These are phyloP conservation scores for Turnix velox DNA, from an alignment of 2,113 vertebrate genomes.

Conservation along the genomic window DNA sequence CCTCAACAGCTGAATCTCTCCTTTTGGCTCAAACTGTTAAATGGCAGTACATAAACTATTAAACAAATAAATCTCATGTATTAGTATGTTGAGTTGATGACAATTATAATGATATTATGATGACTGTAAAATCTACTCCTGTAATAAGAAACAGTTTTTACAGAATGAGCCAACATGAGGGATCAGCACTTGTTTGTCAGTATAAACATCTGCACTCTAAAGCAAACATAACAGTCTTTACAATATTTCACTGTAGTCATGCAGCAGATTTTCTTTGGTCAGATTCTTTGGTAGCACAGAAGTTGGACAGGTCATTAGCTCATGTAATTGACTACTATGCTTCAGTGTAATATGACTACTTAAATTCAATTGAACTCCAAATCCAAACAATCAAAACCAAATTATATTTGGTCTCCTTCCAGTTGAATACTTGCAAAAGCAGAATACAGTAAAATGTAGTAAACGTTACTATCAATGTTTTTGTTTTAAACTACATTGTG, in stretches of 20 bases:
- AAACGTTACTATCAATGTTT: not conserved
- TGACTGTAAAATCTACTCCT: not conserved
- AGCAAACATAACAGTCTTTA: not conserved
- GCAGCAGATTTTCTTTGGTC: not conserved
- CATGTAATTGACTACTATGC: not conserved
- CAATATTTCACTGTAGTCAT: not conserved
- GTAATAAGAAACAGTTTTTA: not conserved
- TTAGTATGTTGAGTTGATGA: not conserved
- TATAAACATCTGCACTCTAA: not conserved
- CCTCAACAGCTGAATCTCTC: not conserved
- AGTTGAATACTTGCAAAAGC: not conserved
- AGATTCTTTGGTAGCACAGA: not conserved
- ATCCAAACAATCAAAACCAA: not conserved
- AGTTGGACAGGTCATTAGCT: not conserved
- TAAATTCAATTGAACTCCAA: not conserved
- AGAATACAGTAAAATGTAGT: not conserved
- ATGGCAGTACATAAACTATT: not conserved
- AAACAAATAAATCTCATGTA: not conserved
- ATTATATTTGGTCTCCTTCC: not conserved
- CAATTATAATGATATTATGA: not conserved
- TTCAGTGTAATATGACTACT: not conserved
- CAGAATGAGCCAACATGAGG: not conserved
- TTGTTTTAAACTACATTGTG: not conserved
- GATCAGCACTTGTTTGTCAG: not conserved
- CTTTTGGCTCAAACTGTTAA: not conserved